Conservation (phyloP, 2,797 vertebrate species). For the Intellagama lesueurii region DNA sequence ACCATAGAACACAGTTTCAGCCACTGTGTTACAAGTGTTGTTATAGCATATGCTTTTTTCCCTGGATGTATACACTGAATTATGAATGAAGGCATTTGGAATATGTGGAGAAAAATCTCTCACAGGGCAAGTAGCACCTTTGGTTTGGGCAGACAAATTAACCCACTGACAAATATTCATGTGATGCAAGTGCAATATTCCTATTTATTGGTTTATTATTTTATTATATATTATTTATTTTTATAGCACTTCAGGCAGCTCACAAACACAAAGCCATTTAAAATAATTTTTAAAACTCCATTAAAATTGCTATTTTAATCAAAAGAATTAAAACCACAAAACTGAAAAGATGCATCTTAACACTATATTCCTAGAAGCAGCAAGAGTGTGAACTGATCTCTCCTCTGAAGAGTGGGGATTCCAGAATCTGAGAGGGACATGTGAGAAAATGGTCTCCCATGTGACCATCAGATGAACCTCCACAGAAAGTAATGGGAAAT, state of each 20-base stretch:
- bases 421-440: neutral
- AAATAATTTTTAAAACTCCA: neutral
- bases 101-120: neutral
- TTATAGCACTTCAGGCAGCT: neutral
- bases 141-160: neutral
- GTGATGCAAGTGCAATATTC: neutral
- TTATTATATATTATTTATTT: neutral
- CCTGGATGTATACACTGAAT: neutral
- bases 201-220: neutral
- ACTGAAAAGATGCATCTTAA: neutral
- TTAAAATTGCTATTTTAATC: neutral
- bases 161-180: neutral
- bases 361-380: neutral
- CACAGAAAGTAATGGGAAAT: neutral
- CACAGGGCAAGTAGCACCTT: neutral
- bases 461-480: neutral
- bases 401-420: neutral
- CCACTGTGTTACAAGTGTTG: neutral
- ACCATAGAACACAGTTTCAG: too few species aligned
- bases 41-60: neutral
- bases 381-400: neutral
- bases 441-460: neutral
- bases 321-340: neutral
- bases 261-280: neutral
- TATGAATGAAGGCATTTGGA: slow-evolving; percentile 12